phyloP scores from a whole-genome alignment of 2,797 vertebrate species.

The Lacerta agilis region DNA sequence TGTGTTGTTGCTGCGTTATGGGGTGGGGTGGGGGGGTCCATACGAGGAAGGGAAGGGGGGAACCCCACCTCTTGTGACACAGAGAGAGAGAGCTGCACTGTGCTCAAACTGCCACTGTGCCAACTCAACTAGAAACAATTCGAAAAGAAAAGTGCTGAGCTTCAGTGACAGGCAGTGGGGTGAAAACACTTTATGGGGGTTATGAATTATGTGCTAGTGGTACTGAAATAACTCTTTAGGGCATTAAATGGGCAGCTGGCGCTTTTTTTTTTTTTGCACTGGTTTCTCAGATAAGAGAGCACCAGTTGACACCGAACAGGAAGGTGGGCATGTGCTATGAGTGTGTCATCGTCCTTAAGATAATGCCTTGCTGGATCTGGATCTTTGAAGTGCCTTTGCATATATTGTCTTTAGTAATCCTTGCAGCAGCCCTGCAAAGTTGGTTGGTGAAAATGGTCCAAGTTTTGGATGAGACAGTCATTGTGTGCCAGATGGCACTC shows the following conservation, averaged over 20 bases:
- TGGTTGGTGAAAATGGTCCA: not conserved
- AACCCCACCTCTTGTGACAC: not conserved
- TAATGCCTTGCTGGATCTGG: not conserved
- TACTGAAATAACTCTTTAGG: constrained; percentile 17
- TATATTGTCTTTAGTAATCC: not conserved
- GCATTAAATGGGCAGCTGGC: not conserved
- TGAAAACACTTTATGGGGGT: not conserved
- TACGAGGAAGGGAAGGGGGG: not conserved
- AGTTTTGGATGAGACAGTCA: not conserved
- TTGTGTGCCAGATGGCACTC: not conserved
- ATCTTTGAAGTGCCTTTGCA: not conserved
- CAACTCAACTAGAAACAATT: constrained; percentile 8
- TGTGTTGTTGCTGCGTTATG: not conserved
- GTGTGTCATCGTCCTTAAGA: not conserved
- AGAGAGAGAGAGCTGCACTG: not conserved
- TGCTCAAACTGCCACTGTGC: not conserved
- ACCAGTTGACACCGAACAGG: not conserved
- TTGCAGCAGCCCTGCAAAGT: not conserved
- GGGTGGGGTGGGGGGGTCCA: not conserved
- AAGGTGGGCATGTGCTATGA: not conserved
- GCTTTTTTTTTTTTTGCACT: not conserved
- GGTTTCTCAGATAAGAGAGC: not conserved
- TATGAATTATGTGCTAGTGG: not conserved
- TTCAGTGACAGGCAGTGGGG: not conserved
- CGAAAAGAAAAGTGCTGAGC: constrained; percentile 33